phyloP scores from a whole-genome alignment of 92 coral and sea anemone species.

The Heliopora coerulea region DNA sequence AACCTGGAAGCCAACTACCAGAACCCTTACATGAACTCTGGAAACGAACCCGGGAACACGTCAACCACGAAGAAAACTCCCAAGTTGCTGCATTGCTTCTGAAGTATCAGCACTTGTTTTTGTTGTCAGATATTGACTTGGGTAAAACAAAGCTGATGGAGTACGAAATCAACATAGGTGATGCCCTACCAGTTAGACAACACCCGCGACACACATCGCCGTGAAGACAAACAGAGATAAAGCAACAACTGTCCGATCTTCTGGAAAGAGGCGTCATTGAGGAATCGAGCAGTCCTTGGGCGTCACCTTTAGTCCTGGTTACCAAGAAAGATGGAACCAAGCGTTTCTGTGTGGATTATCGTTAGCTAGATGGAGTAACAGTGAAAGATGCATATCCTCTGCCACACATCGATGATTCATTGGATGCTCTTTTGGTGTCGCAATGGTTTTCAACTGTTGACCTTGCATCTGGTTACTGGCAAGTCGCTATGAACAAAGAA shows the following conservation, averaged over 20 bases:
- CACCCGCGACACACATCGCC: slow-evolving; percentile 44
- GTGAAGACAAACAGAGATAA: slow-evolving; percentile 35
- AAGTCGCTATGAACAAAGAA: slow-evolving; percentile 1
- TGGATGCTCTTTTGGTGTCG: not conserved
- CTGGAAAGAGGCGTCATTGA: not conserved
- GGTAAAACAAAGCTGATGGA: slow-evolving; percentile 37
- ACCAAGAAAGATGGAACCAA: not conserved
- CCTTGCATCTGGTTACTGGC: slow-evolving; percentile 32
- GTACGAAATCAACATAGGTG: slow-evolving; percentile 36
- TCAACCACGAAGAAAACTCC: slow-evolving; percentile 28
- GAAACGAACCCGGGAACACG: slow-evolving; percentile 37
- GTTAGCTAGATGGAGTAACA: not conserved
- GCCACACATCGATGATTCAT: too few species aligned
- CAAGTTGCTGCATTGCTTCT: slow-evolving; percentile 14
- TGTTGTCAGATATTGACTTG: slow-evolving; percentile 36
- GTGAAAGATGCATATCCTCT: not conserved
- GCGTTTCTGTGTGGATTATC: not conserved
- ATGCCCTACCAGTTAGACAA: slow-evolving; percentile 42
- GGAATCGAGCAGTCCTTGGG: not conserved
- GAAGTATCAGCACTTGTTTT: slow-evolving; percentile 26
- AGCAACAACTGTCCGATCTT: too few species aligned
- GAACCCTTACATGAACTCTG: slow-evolving; percentile 47
- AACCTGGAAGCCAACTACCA: slow-evolving; percentile 40
- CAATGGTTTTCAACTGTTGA: not conserved
- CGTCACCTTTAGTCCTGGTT: not conserved